Evolutionary conservation across 2,888 invertebrate species (phyloP), one percentile per base, ranked within the genome.

Genomic region (Alcis repandata): DNA sequence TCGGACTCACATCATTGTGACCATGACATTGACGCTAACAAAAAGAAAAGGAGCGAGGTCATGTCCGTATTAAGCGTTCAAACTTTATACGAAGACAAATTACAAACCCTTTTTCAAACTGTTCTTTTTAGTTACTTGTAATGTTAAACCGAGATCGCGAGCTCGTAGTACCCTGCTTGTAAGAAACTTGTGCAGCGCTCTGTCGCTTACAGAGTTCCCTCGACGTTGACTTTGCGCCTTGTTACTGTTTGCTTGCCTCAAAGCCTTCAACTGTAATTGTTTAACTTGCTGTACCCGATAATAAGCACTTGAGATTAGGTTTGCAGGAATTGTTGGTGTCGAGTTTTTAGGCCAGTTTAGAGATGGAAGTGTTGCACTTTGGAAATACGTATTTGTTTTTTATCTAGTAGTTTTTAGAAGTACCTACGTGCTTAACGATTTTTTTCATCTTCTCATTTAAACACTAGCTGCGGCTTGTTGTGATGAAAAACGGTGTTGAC

Each of bases 191-290:
- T 69, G 72, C 70, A 61, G 70, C 63, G 59, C 54, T 69, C 69
- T 68, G 71, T 71, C 72, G 69, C 66, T 73, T 71, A 68, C 68
- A 71, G 77, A 74, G 72, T 75, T 78, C 77, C 77, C 77, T 79
- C 72, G 73, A 67, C 77, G 77, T 79, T 81, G 78, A 79, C 80
- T 83, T 82, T 77, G 72, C 77, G 79, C 78, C 82, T 82, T 81
- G 78, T 79, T 79, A 79, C 78, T 82, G 79, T 80, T 83, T 82
- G 70, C 69, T 70, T 65, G 68, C 67, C 45, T 74, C 72, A 74
- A 72, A 71, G 69, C 69, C 70, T 70, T 74, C 71, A 69, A 70
- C 61, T 68, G 71, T 74, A 71, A 71, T 72, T 74, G 72, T 72
- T 70, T 71, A 71, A 71, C 70, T 73, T 73, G 70, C 70, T 68